Conservation (phyloP, 2,113 vertebrate genomes). For the Desmodus rotundus region DNA sequence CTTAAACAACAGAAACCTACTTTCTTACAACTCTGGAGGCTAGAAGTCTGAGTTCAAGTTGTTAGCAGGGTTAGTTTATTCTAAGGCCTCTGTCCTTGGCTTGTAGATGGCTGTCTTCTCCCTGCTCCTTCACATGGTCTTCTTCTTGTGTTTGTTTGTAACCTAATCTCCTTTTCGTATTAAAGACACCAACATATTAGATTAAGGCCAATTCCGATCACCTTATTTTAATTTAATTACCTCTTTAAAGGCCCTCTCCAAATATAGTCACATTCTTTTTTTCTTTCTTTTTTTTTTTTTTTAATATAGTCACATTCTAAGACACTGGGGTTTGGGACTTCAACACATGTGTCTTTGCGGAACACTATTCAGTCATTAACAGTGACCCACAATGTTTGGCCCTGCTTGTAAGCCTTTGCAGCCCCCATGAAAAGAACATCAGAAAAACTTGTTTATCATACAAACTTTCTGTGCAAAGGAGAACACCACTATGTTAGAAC, state of each 20-base stretch:
- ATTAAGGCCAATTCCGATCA: not conserved
- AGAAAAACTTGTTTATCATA: not conserved
- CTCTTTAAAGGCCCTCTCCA: not conserved
- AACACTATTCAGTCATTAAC: not conserved
- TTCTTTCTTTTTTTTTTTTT: too few relatives aligned
- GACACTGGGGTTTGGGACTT: not conserved
- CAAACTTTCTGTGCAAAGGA: not conserved
- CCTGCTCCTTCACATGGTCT: not conserved
- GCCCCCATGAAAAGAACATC: not conserved
- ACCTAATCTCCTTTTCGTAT: not conserved
- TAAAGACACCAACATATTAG: not conserved
- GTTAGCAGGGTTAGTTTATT: not conserved
- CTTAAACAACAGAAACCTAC: not conserved
- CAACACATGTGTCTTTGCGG: not conserved
- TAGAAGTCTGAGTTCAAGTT: not conserved
- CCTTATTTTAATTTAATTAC: not conserved
- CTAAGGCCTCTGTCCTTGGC: not conserved
- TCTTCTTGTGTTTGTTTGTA: not conserved
- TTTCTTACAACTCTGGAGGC: not conserved
- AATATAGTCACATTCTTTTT: not conserved
- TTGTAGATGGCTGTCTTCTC: not conserved
- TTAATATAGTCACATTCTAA: not conserved
- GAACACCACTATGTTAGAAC: not conserved
- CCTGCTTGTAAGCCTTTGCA: not conserved
- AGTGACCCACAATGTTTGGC: not conserved